These are phyloP conservation scores for Meandrina meandrites DNA, from an alignment of 92 coral and sea anemone genomes.

Conservation along the genomic window DNA sequence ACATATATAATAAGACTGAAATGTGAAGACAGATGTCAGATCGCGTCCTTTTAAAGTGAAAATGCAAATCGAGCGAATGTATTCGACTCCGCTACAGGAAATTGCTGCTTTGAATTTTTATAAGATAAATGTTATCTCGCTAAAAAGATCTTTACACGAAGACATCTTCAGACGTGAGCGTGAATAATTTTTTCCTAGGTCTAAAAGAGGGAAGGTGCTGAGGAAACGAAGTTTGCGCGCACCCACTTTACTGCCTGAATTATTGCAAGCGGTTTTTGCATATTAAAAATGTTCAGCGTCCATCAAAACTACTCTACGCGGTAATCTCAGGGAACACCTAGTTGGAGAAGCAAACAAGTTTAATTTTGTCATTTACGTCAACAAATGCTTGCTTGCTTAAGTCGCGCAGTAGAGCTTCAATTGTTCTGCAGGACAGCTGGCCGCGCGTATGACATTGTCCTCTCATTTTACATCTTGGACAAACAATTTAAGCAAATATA, in stretches of 20 bases:
- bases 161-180: not conserved
- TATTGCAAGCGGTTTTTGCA: not conserved
- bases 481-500: constrained; percentile 20
- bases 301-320: not conserved
- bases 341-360: constrained; percentile 9
- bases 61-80: constrained; percentile 13
- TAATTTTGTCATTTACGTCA: constrained; percentile 27
- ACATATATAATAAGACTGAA: not conserved
- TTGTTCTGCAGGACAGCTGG: constrained; percentile 22
- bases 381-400: constrained; percentile 37
- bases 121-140: constrained; percentile 6
- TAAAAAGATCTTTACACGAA: constrained; percentile 1
- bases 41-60: not conserved
- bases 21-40: not conserved
- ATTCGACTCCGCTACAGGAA: not conserved
- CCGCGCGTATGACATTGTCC: not conserved
- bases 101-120: not conserved
- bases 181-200: not conserved
- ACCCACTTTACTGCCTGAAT: not conserved
- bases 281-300: not conserved
- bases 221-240: not conserved
- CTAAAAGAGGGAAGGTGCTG: not conserved
- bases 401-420: not conserved
- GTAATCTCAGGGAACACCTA: not conserved
- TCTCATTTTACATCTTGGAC: not conserved